Base-by-base conservation (phyloP, 2,888 invertebrate genomes). In the Microctonus hyperodae region DNA sequence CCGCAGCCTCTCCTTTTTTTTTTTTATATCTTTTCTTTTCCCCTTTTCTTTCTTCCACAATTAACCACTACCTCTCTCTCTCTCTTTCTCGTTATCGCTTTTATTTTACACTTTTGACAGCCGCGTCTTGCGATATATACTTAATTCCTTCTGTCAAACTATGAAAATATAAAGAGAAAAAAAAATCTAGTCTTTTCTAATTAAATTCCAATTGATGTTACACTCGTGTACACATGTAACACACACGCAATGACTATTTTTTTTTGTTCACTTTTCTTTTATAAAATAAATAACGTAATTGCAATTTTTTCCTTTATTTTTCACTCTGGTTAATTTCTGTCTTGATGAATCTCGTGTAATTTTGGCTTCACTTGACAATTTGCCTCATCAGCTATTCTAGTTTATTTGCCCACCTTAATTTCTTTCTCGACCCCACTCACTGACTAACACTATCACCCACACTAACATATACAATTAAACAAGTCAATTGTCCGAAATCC, bases 1-100 rank as follows among this genome's bases (percentile, higher is more conserved):
- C 65, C 73, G 63, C 44, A 69, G 64, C 64, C 70, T 72, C 67
- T 70, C 69, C 55, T 66, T 69, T 58, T 69, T 70, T 66, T 63
- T 66, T 69, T 71, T 69, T 33, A 25, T 37, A 16, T 40, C 59
- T 57, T 28, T 28, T n/a, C n/a, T 69, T 58, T 69, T 69, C 65
- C 70, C 64, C 67, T 69, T 71, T 69, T 33, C 28, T 37, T 22
- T 40, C 56, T 53, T 23, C 28, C 28, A 20, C n/a, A n/a, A n/a
- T n/a, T n/a, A n/a, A n/a, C 31, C 16, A 11, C 11, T 35, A 10
- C n/a, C 7, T 22, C 50, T 1, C 51, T 16, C 25, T 9, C 20
- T 31, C 6, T 31, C 13, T 35, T 58, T 4, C 9, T 16, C 44
- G 44, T 44, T 44, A 16, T 44, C 7, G 7, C 9, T 4, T 44